phyloP scores from a whole-genome alignment of 2,888 invertebrate species.

The Pseudococcus jackbeardsleyi region DNA sequence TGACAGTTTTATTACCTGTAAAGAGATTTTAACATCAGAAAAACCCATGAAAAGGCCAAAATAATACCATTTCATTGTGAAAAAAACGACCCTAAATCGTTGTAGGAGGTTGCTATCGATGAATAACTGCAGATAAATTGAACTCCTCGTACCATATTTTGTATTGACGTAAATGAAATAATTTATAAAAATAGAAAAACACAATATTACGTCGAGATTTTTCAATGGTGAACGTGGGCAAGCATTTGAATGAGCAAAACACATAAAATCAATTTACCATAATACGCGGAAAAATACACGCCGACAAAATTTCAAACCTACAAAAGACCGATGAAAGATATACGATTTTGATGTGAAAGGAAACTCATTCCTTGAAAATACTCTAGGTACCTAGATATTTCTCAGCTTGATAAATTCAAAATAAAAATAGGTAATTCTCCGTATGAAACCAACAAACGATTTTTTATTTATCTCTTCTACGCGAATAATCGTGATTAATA shows the following conservation, averaged over 20 bases:
- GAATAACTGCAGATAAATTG: neutral
- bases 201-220: neutral
- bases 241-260: neutral
- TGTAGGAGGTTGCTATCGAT: constrained; percentile 16
- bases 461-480: constrained; percentile 39
- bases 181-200: constrained; percentile 1
- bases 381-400: neutral
- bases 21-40: neutral
- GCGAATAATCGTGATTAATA: constrained; percentile 36
- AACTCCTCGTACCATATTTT: neutral
- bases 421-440: constrained; percentile 15
- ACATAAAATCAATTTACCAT: neutral
- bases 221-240: neutral
- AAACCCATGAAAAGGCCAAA: neutral
- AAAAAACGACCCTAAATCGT: neutral
- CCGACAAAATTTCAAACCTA: neutral
- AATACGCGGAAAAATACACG: neutral
- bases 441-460: neutral
- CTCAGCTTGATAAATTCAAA: neutral
- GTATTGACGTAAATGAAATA: constrained; percentile 2
- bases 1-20: constrained; percentile 23
- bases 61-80: neutral
- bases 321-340: neutral
- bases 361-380: neutral
- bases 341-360: neutral